Evolutionary conservation across 2,797 vertebrate species (phyloP), one percentile per base, ranked within the genome.

Genomic region (Darevskia nairensis): DNA sequence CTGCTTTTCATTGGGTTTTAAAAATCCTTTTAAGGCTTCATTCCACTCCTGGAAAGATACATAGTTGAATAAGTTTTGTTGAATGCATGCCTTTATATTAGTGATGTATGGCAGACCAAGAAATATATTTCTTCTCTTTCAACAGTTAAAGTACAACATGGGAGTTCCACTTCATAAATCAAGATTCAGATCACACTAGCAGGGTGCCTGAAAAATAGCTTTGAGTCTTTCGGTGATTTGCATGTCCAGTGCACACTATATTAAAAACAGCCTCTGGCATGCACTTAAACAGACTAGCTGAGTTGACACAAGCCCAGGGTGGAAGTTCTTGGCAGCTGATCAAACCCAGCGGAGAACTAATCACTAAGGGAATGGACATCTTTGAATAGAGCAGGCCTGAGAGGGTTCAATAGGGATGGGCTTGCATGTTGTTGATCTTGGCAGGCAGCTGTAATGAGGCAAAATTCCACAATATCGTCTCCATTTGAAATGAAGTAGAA

Each of bases 221-320:
- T 32, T n/a, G 3, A 72, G 35, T 23, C 35, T 79, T 35, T 81
- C 71, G 82, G 29, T 80, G 79, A 86, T 74, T 89, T 85, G 79
- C 32, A 72, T 50, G 79, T 75, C n/a, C 71, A 71, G 4, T 50
- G 59, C 41, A 79, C 27, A 80, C 39, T 84, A 82, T 66, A 27
- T 82, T 91, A 86, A 90, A 91, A 61, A 80, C 46, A 81, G 3
- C 66, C 84, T 90, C 21, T 23, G 93, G 89, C 59, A 87, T 35
- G 29, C 29, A 72, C 87, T 88, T 89, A 78, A 61, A 71, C 27
- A 32, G 85, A 23, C 29, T 85, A 41, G 55, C 3, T 0, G 0
- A 87, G 29, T 35, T 0, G 0, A 68, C 1, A 0, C 3, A 35
- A 46, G 23, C 13, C 72, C 35, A 74, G 59, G 59, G 41, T 72